These are phyloP conservation scores for Ginglymostoma cirratum DNA, from an alignment of 2,113 vertebrate species.

Conservation along the genomic window DNA sequence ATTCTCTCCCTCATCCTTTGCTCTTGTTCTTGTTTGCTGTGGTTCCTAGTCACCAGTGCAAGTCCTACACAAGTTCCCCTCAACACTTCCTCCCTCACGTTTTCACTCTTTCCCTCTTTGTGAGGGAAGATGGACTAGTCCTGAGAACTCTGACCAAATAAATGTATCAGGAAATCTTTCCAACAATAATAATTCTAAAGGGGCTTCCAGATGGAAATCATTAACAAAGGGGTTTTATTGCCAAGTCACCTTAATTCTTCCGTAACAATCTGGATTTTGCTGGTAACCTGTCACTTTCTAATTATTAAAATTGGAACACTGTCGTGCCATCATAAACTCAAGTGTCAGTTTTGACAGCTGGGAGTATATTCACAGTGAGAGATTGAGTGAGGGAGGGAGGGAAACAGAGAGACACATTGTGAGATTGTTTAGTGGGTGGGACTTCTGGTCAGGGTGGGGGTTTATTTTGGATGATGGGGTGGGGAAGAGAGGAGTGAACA, in stretches of 20 bases:
- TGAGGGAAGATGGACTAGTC: not conserved
- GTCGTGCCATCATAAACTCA: not conserved
- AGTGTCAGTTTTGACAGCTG: not conserved
- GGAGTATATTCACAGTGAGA: not conserved
- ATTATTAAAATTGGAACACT: not conserved
- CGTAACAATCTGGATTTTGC: not conserved
- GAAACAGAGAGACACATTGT: not conserved
- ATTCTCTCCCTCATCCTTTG: not conserved
- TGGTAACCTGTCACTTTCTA: not conserved
- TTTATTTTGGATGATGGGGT: not conserved
- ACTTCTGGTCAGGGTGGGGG: not conserved
- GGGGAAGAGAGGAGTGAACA: not conserved
- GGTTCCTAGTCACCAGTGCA: not conserved
- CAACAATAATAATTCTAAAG: not conserved
- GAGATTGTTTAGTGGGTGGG: not conserved
- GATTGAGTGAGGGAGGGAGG: not conserved
- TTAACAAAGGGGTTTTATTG: not conserved
- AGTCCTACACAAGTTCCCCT: not conserved
- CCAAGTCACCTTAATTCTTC: not conserved
- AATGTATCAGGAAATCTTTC: not conserved
- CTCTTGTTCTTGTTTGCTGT: not conserved
- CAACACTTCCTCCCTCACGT: not conserved
- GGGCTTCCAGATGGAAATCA: not conserved
- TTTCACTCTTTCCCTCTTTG: not conserved
- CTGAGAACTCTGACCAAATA: not conserved